Conservation (phyloP, 2,113 vertebrate species). For the Suncus etruscus region DNA sequence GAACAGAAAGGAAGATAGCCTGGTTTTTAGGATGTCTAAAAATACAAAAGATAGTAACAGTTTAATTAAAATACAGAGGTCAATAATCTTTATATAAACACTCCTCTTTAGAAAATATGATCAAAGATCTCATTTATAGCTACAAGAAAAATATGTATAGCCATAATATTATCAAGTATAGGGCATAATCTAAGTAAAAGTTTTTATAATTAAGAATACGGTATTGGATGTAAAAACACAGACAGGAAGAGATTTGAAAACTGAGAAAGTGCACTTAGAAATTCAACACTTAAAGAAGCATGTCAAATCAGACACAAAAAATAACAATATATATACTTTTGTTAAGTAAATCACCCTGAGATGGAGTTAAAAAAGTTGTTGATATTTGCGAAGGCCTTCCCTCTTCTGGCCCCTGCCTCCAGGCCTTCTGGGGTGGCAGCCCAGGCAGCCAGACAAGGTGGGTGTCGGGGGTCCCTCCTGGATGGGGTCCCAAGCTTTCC, state of each 20-base stretch:
- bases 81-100: conserved; percentile 8
- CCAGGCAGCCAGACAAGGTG: too few species aligned
- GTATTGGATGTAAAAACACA: neutral
- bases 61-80: neutral
- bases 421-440: too few species aligned
- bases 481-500: too few species aligned
- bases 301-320: neutral
- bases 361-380: too few species aligned
- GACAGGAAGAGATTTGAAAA: conserved; percentile 14
- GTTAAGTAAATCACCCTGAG: too few species aligned
- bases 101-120: neutral
- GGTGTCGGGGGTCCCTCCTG: too few species aligned
- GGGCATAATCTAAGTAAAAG: neutral
- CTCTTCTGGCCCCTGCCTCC: too few species aligned
- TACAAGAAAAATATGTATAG: conserved; percentile 34
- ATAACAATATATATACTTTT: too few species aligned
- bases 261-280: neutral
- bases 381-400: too few species aligned
- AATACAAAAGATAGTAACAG: neutral
- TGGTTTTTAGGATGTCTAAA: neutral
- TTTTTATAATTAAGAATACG: neutral
- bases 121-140: neutral
- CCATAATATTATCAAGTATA: neutral
- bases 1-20: neutral
- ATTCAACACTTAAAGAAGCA: neutral